Evolutionary conservation across 2,888 invertebrate genomes (phyloP), one percentile per base, ranked within the genome.

Genomic region (Oegoconia quadripuncta): DNA sequence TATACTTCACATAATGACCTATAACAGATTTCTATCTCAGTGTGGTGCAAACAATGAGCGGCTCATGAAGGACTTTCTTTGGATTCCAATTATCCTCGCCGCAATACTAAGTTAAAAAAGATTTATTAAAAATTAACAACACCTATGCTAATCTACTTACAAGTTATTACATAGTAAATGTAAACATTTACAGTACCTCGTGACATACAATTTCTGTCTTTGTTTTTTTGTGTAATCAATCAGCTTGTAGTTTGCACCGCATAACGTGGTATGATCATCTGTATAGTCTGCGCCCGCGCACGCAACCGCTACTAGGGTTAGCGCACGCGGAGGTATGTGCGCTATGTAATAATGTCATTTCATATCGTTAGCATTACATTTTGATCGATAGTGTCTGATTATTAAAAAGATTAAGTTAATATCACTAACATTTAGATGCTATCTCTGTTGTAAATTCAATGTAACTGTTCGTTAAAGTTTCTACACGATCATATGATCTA

Each of bases 221-320:
- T 55, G 59, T 43, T 42, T 61, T 51, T 46, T 57, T 36, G 7
- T 7, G 20, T 20, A 6, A 61, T 58, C 58, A 33, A 42, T 15
- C 6, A 12, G 27, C 18, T 18, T 6, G 28, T 20, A 13, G 9
- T 22, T 15, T 27, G 16, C 3, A 7, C 14, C 17, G 3, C 29
- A 9, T 38, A 23, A 7, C 8, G 17, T 13, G 16, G 33, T 27
- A 16, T 30, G 42, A 39, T 46, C 39, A 26, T 27, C 32, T 34
- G n/a, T n/a, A n/a, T n/a, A n/a, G n/a, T n/a, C 27, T 33, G 39
- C 38, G 34, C 43, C 35, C 29, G 45, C 48, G 39, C 52, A 49
- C 49, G 52, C 50, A 48, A 50, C 32, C 5, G 28, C 36, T 39
- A 39, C 50, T 41, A 34, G 26, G 54, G 54, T 54, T 43, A 42